A percentile compares a stretch with the other conserved stretches of the same genome.
These are phyloP conservation scores for Leptocoma aspasia DNA, from an alignment of 2,113 vertebrate genomes.

Conservation along the genomic window DNA sequence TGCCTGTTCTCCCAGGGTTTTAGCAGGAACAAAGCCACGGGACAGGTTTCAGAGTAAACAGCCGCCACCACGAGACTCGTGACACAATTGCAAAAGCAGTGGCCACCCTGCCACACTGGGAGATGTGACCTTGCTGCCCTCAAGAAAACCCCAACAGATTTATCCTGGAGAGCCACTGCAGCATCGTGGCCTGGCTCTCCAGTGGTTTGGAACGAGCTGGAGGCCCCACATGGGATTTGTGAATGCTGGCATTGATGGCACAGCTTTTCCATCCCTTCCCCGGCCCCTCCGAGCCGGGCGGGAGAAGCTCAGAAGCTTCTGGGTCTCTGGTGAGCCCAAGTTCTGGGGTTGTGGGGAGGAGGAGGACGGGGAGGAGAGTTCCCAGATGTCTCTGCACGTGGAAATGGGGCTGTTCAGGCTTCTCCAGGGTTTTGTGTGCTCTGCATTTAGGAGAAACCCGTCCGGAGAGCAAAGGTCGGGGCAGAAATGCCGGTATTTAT, in stretches of 20 bases:
- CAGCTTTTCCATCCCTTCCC: not conserved
- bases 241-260: not conserved
- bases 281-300: not conserved
- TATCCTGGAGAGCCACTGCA: not conserved
- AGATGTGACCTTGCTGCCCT: not conserved
- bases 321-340: not conserved
- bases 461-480: constrained; percentile 63
- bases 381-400: not conserved
- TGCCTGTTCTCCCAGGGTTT: not conserved
- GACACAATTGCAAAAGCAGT: not conserved
- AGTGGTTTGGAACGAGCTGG: not conserved
- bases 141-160: not conserved
- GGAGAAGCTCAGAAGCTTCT: not conserved
- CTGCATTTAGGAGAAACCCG: constrained; percentile 60
- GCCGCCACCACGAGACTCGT: not conserved
- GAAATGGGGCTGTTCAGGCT: rapidly evolving
- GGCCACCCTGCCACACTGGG: not conserved
- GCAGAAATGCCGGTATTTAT: constrained; percentile 60
- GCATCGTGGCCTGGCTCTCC: not conserved
- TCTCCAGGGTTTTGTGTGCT: not conserved
- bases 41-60: constrained; percentile 44
- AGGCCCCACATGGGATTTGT: not conserved
- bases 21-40: not conserved
- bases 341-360: not conserved
- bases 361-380: not conserved